These are phyloP conservation scores for Zaprionus lineosus DNA, from an alignment of 2,888 invertebrate species.

Conservation along the genomic window DNA sequence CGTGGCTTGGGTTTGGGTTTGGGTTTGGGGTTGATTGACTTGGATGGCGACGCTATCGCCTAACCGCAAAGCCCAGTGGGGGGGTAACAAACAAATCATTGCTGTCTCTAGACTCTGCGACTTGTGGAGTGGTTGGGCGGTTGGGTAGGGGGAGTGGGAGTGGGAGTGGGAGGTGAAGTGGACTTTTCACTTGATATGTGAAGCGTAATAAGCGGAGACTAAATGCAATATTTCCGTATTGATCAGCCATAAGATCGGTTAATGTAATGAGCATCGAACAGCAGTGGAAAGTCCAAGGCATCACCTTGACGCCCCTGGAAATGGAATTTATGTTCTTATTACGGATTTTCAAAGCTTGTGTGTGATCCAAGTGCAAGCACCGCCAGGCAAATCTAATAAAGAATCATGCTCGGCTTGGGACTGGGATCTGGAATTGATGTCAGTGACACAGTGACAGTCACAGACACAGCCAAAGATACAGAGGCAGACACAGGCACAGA, in stretches of 20 bases:
- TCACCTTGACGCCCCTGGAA: conserved; percentile 49
- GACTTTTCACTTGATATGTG: no score
- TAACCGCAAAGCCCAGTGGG: conserved; percentile 30
- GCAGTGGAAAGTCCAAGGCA: conserved; percentile 5
- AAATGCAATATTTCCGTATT: conserved; percentile 30
- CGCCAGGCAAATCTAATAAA: conserved; percentile 54
- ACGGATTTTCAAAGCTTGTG: conserved; percentile 44
- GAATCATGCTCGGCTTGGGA: conserved; percentile 20
- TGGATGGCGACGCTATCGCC: conserved; percentile 13
- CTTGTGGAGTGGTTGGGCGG: conserved; percentile 29
- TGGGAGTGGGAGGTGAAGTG: no score
- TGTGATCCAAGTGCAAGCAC: conserved; percentile 48
- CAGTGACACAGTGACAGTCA: conserved; percentile 60
- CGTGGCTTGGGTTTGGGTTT: conserved; percentile 1
- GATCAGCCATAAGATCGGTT: conserved; percentile 5
- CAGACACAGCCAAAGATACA: not conserved
- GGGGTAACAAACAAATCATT: conserved; percentile 24
- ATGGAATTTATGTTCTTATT: conserved; percentile 29
- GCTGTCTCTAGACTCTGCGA: no score
- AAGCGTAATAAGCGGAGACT: no score
- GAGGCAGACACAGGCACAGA: not conserved
- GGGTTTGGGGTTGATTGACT: conserved; percentile 36
- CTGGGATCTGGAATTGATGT: conserved; percentile 71
- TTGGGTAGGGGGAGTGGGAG: not conserved
- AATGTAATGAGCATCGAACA: not conserved